Evolutionary conservation across 2,113 vertebrate genomes (phyloP).

Genomic region (Silurus asotus): DNA sequence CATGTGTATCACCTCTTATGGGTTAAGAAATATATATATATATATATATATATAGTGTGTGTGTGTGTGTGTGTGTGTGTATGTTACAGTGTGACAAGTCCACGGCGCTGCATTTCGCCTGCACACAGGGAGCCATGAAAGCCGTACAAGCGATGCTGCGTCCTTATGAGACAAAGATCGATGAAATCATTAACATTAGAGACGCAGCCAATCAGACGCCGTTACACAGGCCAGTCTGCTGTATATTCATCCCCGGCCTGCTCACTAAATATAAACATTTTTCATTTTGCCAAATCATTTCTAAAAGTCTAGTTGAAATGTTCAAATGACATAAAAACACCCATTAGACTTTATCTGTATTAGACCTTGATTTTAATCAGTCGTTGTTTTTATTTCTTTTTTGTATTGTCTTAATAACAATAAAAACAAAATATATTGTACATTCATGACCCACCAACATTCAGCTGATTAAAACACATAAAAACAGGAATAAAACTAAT

Average conservation of each 20-base stretch:
- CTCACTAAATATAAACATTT: not conserved
- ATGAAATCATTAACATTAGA: conserved; percentile 82
- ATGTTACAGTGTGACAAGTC: conserved; percentile 74
- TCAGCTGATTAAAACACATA: not conserved
- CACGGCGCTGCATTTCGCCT: conserved; percentile 93
- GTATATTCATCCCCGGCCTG: too few species aligned
- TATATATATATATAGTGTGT: not conserved
- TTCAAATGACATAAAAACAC: not conserved
- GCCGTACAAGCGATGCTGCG: conserved; percentile 90
- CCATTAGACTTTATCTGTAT: not conserved
- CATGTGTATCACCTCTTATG: not conserved
- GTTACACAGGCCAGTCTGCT: conserved; percentile 84
- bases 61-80: conserved; percentile 34
- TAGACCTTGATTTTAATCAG: not conserved
- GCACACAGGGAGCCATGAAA: conserved; percentile 91
- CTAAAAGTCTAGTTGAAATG: not conserved
- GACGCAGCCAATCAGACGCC: conserved; percentile 89
- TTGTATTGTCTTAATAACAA: not conserved
- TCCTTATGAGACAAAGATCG: conserved; percentile 72
- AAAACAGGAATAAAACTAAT: not conserved
- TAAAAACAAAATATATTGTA: not conserved
- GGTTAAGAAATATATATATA: not conserved
- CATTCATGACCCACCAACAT: not conserved
- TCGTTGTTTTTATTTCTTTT: not conserved
- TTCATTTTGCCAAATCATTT: not conserved